These are phyloP conservation scores for Junonia oenone DNA, from an alignment of 2,888 invertebrate species.

Conservation along the genomic window DNA sequence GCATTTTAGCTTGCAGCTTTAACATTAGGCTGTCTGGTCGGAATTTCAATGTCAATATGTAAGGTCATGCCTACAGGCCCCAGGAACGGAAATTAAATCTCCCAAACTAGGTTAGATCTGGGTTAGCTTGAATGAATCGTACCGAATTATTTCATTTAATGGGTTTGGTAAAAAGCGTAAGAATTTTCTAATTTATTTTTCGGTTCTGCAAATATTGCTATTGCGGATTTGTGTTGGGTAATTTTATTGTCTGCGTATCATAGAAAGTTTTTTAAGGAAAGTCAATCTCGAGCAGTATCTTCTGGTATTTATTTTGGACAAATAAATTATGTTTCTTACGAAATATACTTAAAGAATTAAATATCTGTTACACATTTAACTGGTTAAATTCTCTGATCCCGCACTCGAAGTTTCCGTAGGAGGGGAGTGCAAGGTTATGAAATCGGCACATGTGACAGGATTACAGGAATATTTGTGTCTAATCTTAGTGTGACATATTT, in stretches of 20 bases:
- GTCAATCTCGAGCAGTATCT: too few species aligned
- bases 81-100: constrained; percentile 13
- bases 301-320: too few species aligned
- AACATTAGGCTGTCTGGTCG: neutral
- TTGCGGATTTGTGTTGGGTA: too few species aligned
- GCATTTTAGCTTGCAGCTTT: neutral
- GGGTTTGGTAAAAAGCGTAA: neutral
- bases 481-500: constrained; percentile 9
- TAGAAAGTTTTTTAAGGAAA: too few species aligned
- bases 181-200: neutral
- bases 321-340: too few species aligned
- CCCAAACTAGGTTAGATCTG: constrained; percentile 4
- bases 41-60: constrained; percentile 3
- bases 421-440: constrained; percentile 66
- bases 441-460: constrained; percentile 51
- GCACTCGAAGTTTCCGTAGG: constrained; percentile 47
- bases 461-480: constrained; percentile 26
- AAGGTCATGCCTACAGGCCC: constrained; percentile 10
- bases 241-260: too few species aligned
- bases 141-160: neutral
- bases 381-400: neutral
- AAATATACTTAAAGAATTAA: too few species aligned
- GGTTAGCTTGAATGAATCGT: neutral
- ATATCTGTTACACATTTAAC: neutral
- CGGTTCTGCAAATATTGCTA: too few species aligned